Percentiles rank a stretch among this genome's conserved stretches.
These are phyloP conservation scores for Heliconius erato DNA, from an alignment of 2,888 invertebrate genomes.

Conservation along the genomic window DNA sequence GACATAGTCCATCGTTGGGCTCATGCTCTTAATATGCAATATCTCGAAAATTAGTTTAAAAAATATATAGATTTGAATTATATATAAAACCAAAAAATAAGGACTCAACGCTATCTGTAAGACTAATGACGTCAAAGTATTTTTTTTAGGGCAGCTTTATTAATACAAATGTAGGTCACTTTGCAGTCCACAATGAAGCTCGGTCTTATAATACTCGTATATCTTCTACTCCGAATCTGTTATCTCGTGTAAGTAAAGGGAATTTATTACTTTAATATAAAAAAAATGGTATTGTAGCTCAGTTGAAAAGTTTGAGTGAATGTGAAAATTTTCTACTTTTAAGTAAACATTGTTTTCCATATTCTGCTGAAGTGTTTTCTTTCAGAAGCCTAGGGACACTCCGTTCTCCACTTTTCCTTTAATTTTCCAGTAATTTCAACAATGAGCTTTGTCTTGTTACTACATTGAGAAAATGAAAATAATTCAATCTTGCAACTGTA, in stretches of 20 bases:
- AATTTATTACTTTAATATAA: conserved; percentile 27
- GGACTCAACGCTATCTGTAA: not conserved
- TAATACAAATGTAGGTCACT: conserved; percentile 19
- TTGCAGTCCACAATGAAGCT: conserved; percentile 4
- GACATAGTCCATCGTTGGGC: too few species aligned
- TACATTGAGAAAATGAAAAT: too few species aligned
- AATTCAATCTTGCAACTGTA: too few species aligned
- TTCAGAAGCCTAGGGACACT: too few species aligned
- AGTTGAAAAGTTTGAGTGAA: not conserved
- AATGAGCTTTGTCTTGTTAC: too few species aligned
- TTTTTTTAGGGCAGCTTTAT: conserved; percentile 3
- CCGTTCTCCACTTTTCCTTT: too few species aligned
- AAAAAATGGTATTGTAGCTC: not conserved
- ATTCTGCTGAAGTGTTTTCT: too few species aligned
- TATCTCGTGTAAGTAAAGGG: conserved; percentile 14
- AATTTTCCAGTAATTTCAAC: too few species aligned
- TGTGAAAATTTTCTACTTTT: not conserved
- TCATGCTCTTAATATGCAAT: too few species aligned
- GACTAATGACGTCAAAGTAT: conserved; percentile 17
- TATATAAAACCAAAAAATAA: not conserved
- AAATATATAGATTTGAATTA: too few species aligned
- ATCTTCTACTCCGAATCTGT: conserved; percentile 18
- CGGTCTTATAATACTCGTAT: conserved; percentile 6
- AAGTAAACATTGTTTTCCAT: too few species aligned
- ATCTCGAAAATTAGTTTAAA: too few species aligned